A percentile compares a stretch with the other conserved stretches of the same genome.
Conservation (phyloP, 2,113 vertebrate species). For the Eleginops maclovinus region DNA sequence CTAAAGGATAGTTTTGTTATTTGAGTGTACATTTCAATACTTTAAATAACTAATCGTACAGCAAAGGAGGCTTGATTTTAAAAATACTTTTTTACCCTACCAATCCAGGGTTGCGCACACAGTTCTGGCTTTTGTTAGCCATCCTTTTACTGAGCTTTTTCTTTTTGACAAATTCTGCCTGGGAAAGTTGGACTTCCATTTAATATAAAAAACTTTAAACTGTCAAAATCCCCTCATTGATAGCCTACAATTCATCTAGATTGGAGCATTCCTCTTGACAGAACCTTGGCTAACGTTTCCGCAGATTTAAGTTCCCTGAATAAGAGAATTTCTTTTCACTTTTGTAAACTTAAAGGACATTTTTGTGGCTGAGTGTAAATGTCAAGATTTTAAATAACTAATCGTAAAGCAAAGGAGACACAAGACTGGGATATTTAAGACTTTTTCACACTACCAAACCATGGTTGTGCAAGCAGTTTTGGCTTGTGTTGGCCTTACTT, state of each 20-base stretch:
- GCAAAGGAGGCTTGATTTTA: too few relatives aligned
- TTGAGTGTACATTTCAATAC: too few relatives aligned
- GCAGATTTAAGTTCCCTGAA: conserved; percentile 17
- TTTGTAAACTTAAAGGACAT: conserved; percentile 34
- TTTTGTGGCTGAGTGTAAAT: conserved; percentile 12
- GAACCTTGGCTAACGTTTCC: conserved; percentile 6
- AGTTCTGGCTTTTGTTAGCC: too few relatives aligned
- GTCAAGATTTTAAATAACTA: conserved; percentile 32
- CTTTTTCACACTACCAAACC: not conserved
- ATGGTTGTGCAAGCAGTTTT: not conserved
- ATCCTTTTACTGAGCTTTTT: not conserved
- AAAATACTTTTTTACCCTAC: too few relatives aligned
- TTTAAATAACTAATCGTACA: too few relatives aligned
- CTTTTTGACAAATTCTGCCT: not conserved
- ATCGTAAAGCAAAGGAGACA: conserved; percentile 28
- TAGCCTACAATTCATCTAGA: not conserved
- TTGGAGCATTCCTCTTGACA: not conserved
- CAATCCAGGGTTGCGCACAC: too few relatives aligned
- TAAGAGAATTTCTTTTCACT: conserved; percentile 14
- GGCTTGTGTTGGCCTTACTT: too few relatives aligned
- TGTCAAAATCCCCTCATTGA: not conserved
- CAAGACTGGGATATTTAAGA: not conserved
- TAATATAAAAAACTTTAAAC: not conserved
- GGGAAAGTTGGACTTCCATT: not conserved
- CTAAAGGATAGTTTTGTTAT: too few relatives aligned